Evolutionary conservation across 2,113 vertebrate species (phyloP), one percentile per base, ranked within the genome.

Genomic region (Fregetta grallaria): DNA sequence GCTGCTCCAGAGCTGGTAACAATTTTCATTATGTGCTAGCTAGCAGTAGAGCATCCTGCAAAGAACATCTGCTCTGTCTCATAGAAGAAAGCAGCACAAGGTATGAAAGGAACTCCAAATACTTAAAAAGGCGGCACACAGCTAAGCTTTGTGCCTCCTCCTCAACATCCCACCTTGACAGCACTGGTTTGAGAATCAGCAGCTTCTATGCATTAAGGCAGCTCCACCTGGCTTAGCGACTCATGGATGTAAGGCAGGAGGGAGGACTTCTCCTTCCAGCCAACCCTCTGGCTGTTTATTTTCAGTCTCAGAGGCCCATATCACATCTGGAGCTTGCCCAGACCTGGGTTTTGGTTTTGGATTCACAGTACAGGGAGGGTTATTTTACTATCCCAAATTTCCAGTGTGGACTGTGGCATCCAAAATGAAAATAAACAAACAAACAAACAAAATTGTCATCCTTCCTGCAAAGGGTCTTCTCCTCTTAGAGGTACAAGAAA

Each of bases 301-400:
- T 91, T 93, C 59, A 80, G 56, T 78, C 70, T 94, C 86, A 94
- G 66, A 91, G 65, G 49, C 30, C 44, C 47, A 20, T 61, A 56
- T 72, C 34, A 58, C 49, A 70, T 89, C 58, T 92, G 53, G 86
- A 92, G 13, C 38, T 89, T 91, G 27, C 73, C 62, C 72, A 87
- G 79, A 65, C 34, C 65, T 84, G 38, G 63, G 50, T 84, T 96
- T 96, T 96, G 72, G 56, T 90, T 95, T 96, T 82, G 63, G 47
- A 92, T 81, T 96, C 65, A 71, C 29, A 40, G 44, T 52, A 78
- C 6, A 75, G 27, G 11, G 44, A 70, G 23, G 18, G 34, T 73
- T 93, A 47, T 88, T 92, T 92, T 86, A 70, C 59, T 44, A 71
- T 77, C 16, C 30, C 32, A 50, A 58, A 86, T 70, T 94, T 86